Evolutionary conservation across 2,797 vertebrate genomes (phyloP).

Genomic region (Selene dorsalis): DNA sequence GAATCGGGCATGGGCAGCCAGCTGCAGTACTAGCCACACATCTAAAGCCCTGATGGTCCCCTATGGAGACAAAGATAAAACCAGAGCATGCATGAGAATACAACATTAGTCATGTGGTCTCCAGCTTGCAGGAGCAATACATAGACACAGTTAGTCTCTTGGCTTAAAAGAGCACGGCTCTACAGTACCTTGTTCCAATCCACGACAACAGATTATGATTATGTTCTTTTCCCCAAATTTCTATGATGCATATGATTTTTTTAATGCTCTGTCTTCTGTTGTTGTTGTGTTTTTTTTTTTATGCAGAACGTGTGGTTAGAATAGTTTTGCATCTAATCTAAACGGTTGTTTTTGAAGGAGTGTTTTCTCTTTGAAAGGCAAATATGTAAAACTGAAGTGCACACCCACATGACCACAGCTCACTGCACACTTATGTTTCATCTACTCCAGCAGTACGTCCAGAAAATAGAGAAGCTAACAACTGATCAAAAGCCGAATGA

Average conservation of each 20-base stretch:
- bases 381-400: conserved; percentile 37
- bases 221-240: background rate
- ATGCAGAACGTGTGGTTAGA: background rate
- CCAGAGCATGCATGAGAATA: conserved; percentile 59
- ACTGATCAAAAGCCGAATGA: conserved; percentile 59
- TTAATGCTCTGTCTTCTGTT: background rate
- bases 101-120: conserved; percentile 64
- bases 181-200: conserved; percentile 1
- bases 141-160: conserved; percentile 31
- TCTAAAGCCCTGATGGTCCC: conserved; percentile 63
- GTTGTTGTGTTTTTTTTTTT: background rate
- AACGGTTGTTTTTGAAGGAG: background rate
- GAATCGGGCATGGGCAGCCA: conserved; percentile 70
- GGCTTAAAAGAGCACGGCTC: conserved; percentile 17
- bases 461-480: conserved; percentile 37
- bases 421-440: conserved; percentile 60
- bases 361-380: conserved; percentile 25
- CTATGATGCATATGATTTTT: background rate
- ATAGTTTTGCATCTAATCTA: background rate
- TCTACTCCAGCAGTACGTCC: conserved; percentile 51
- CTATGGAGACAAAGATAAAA: conserved; percentile 71
- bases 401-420: conserved; percentile 43
- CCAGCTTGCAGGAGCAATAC: conserved; percentile 47
- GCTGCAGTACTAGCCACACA: conserved; percentile 63
- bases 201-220: conserved; percentile 2